Evolutionary conservation across 1,140 invertebrate species (phyloP).

Genomic region (Neomicropteryx cornuta): DNA sequence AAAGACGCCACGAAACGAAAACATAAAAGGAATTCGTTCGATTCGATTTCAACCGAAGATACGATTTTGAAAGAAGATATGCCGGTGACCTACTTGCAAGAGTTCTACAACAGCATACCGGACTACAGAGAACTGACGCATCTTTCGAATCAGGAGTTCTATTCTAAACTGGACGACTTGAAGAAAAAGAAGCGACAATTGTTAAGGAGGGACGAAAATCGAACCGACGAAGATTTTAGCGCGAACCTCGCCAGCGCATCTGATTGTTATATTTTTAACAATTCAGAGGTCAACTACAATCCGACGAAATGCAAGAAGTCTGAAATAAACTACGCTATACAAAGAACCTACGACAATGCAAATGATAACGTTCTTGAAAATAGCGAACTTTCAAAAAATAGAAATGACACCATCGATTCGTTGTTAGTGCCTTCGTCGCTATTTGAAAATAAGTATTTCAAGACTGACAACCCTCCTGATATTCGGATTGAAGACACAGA

Average conservation of each 20-base stretch:
- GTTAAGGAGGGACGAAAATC: constrained; percentile 38
- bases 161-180: constrained; percentile 48
- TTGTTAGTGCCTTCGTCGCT: not conserved
- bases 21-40: constrained; percentile 17
- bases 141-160: constrained; percentile 54
- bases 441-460: not conserved
- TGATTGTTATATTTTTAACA: not conserved
- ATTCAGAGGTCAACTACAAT: constrained; percentile 5
- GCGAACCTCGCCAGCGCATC: constrained; percentile 8
- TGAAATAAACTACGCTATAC: not conserved
- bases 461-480: constrained; percentile 4
- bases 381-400: not conserved
- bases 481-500: constrained; percentile 3
- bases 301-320: constrained; percentile 3
- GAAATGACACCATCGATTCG: not conserved
- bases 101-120: constrained; percentile 57
- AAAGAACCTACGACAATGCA: not conserved
- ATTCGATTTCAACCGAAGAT: constrained; percentile 21
- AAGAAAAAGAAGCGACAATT: constrained; percentile 50
- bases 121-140: constrained; percentile 58
- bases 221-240: constrained; percentile 31
- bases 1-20: constrained; percentile 18
- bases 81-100: constrained; percentile 42
- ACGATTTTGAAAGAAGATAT: constrained; percentile 20
- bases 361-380: not conserved